Conservation (phyloP, 2,888 invertebrate species). For the Chymomyza procnemis region DNA sequence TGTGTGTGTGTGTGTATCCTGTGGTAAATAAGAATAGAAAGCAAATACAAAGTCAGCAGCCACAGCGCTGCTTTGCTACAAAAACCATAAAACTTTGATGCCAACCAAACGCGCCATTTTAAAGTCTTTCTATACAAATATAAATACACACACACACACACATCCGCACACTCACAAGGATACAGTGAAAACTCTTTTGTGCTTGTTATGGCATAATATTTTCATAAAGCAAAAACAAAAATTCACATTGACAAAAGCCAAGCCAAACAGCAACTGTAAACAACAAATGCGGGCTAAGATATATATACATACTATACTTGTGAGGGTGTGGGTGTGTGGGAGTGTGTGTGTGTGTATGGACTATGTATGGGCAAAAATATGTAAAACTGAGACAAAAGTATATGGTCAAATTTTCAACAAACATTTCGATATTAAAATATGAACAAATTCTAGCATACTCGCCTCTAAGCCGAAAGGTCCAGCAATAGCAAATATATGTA, state of each 20-base stretch:
- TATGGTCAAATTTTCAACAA: too few relatives aligned
- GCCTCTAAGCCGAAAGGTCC: too few relatives aligned
- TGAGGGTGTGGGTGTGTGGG: neutral
- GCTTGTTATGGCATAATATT: neutral
- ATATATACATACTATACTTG: too few relatives aligned
- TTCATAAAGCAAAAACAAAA: slow-evolving; percentile 6
- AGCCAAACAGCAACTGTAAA: neutral
- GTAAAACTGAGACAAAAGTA: too few relatives aligned
- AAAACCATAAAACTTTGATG: slow-evolving; percentile 44
- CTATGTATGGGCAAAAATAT: too few relatives aligned
- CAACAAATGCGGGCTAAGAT: neutral
- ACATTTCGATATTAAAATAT: too few relatives aligned
- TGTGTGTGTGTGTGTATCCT: slow-evolving; percentile 15
- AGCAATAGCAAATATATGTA: too few relatives aligned
- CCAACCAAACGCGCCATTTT: slow-evolving; percentile 24
- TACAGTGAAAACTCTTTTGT: neutral
- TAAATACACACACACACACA: neutral
- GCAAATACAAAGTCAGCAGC: slow-evolving; percentile 24
- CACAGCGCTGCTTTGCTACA: slow-evolving; percentile 16
- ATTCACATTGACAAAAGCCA: slow-evolving; percentile 21
- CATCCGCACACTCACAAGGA: neutral
- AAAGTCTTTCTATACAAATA: slow-evolving; percentile 11
- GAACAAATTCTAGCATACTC: too few relatives aligned
- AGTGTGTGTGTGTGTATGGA: neutral
- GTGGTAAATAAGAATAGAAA: slow-evolving; percentile 26